Evolutionary conservation across 2,113 vertebrate species (phyloP), one percentile per base, ranked within the genome.

Genomic region (Hippocampus barbouri): DNA sequence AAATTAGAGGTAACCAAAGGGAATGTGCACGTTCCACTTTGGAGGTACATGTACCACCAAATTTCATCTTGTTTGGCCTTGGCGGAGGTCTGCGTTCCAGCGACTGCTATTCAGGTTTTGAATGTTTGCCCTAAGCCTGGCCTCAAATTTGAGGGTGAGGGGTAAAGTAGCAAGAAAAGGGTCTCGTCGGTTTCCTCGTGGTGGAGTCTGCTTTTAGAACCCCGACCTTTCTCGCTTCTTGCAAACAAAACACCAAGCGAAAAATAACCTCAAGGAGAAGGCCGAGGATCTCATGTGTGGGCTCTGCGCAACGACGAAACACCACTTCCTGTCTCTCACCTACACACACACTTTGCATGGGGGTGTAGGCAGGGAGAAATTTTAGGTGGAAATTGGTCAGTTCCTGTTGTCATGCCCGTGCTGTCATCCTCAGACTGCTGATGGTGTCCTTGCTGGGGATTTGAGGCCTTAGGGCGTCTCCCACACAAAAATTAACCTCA

Each of bases 231-330:
- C 64, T 89, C 77, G 76, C 66, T 81, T 86, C 74, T 69, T 77
- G 78, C 85, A 90, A 91, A 90, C 86, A 84, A 85, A 86, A 83
- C 70, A 57, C 59, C 75, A 65, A 69, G 79, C 75, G 86, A 79
- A 89, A 89, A 90, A 89, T 86, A 89, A 88, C 82, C 83, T 88
- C 85, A 87, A 90, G 89, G 85, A 87, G 83, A 90, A 88, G 77
- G 75, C 79, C 81, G 27, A 60, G 25, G 85, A 78, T 79, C 81
- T 79, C 68, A 70, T 79, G 85, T 90, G 89, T 91, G 90, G 90
- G 89, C 91, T 59, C 83, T 88, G 89, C 89, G 91, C 87, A 68
- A 69, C 45, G 56, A 68, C 77, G 71, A 85, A 87, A 85, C 80
- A 81, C 14, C 81, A 88, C 77, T 84, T 88, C 86, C 80, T 59